Evolutionary conservation across 2,888 invertebrate species (phyloP).

Genomic region (Athalia cordata): DNA sequence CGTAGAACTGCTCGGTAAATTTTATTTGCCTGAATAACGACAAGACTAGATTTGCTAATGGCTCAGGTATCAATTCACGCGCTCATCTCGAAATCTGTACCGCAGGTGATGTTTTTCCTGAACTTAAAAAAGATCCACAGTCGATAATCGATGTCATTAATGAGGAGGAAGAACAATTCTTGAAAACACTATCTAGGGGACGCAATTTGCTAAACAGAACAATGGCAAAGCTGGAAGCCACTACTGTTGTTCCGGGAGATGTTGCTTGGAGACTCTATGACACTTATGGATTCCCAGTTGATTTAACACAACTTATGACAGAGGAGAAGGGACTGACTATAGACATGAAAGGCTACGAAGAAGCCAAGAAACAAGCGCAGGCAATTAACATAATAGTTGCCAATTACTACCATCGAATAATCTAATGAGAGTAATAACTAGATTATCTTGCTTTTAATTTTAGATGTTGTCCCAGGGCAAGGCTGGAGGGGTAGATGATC

Average conservation of each 20-base stretch:
- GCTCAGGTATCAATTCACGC: neutral
- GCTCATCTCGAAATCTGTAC: conserved; percentile 11
- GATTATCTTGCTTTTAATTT: conserved; percentile 48
- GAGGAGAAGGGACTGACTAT: conserved; percentile 94
- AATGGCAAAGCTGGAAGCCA: conserved; percentile 85
- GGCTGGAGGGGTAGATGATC: conserved; percentile 86
- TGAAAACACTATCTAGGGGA: conserved; percentile 95
- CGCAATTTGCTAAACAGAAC: conserved; percentile 93
- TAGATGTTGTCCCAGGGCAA: conserved; percentile 91
- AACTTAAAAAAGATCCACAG: conserved; percentile 91
- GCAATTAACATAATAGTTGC: conserved; percentile 58
- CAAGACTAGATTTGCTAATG: neutral
- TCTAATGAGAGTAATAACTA: neutral
- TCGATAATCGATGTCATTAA: conserved; percentile 95
- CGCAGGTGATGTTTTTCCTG: conserved; percentile 85
- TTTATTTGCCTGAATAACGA: conserved; percentile 5
- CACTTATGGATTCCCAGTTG: conserved; percentile 99
- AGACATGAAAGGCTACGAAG: conserved; percentile 94
- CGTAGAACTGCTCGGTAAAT: conserved; percentile 83
- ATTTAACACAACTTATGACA: conserved; percentile 97
- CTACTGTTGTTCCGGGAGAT: conserved; percentile 90
- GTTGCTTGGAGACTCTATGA: conserved; percentile 99
- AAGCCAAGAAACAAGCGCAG: conserved; percentile 92
- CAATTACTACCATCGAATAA: neutral
- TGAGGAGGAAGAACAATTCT: conserved; percentile 97